phyloP scores from a whole-genome alignment of 2,888 invertebrate species.

The Bursaphelenchus okinawaensis region DNA sequence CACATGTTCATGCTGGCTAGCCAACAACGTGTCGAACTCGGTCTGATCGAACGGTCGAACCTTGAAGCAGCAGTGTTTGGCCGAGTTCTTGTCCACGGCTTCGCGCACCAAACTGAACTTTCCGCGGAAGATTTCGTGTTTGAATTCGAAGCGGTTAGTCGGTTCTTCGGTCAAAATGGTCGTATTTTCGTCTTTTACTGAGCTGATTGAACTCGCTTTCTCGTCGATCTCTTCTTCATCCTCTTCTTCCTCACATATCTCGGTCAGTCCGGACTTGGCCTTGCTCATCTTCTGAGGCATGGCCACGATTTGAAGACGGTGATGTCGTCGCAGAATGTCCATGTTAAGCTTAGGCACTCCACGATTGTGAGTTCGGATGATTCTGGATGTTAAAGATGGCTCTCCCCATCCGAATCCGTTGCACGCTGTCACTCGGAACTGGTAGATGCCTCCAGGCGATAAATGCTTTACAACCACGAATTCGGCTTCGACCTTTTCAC shows the following conservation, averaged over 20 bases:
- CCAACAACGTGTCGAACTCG: constrained; percentile 78
- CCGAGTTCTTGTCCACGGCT: constrained; percentile 69
- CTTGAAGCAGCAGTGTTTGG: constrained; percentile 75
- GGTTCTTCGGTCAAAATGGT: constrained; percentile 35
- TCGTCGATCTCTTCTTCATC: constrained; percentile 64
- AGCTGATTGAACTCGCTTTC: constrained; percentile 19
- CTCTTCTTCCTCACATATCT: constrained; percentile 30
- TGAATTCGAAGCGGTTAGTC: constrained; percentile 62
- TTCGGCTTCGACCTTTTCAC: constrained; percentile 85
- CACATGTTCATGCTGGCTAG: constrained; percentile 78
- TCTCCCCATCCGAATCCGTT: constrained; percentile 86
- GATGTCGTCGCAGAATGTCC: constrained; percentile 42
- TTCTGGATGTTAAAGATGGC: constrained; percentile 63
- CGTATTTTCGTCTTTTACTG: constrained; percentile 21
- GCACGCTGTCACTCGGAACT: constrained; percentile 76
- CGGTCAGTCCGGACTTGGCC: constrained; percentile 27
- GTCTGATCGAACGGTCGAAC: constrained; percentile 65
- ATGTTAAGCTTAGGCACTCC: constrained; percentile 72
- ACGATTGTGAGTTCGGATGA: constrained; percentile 55
- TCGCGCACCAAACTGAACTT: constrained; percentile 77
- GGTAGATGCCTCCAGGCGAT: constrained; percentile 69
- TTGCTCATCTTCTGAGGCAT: constrained; percentile 30
- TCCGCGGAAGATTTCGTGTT: constrained; percentile 78
- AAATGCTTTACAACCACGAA: constrained; percentile 78
- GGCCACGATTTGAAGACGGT: constrained; percentile 23